A percentile compares a stretch with the other conserved stretches of the same genome.
Evolutionary conservation across 2,113 vertebrate species (phyloP).

Genomic region (Thryonomys swinderianus): DNA sequence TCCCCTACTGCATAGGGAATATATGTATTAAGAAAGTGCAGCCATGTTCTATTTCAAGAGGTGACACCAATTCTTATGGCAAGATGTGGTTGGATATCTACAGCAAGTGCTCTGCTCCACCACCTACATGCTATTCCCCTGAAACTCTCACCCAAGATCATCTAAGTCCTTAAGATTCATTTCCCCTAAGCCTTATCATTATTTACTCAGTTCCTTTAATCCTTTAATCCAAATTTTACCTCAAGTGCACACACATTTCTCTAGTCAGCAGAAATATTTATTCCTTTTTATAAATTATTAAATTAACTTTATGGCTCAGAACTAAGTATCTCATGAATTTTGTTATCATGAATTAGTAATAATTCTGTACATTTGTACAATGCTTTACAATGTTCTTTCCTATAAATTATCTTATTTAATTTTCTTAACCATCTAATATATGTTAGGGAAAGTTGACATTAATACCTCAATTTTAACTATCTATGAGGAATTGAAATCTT

Average conservation of each 20-base stretch:
- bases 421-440: slow-evolving; percentile 42
- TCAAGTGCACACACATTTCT: slow-evolving; percentile 49
- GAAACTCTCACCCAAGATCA: background rate
- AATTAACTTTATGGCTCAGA: slow-evolving; percentile 71
- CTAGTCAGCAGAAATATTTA: slow-evolving; percentile 71
- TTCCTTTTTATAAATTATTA: slow-evolving; percentile 77
- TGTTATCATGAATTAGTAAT: slow-evolving; percentile 75
- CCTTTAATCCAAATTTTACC: slow-evolving; percentile 62
- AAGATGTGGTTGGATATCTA: background rate
- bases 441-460: slow-evolving; percentile 48
- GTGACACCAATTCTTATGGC: background rate
- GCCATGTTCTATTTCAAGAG: background rate
- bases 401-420: slow-evolving; percentile 68
- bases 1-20: background rate
- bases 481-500: slow-evolving; percentile 14
- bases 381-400: slow-evolving; percentile 61
- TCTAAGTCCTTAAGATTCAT: slow-evolving; percentile 29
- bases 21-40: background rate
- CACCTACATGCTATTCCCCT: rapidly evolving
- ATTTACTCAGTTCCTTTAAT: slow-evolving; percentile 46
- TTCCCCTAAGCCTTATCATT: background rate
- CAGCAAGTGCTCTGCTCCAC: background rate
- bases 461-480: slow-evolving; percentile 34
- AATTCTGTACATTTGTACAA: slow-evolving; percentile 62
- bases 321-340: slow-evolving; percentile 74